These are phyloP conservation scores for Oxytorus armatus DNA, from an alignment of 2,888 invertebrate genomes.

Conservation along the genomic window DNA sequence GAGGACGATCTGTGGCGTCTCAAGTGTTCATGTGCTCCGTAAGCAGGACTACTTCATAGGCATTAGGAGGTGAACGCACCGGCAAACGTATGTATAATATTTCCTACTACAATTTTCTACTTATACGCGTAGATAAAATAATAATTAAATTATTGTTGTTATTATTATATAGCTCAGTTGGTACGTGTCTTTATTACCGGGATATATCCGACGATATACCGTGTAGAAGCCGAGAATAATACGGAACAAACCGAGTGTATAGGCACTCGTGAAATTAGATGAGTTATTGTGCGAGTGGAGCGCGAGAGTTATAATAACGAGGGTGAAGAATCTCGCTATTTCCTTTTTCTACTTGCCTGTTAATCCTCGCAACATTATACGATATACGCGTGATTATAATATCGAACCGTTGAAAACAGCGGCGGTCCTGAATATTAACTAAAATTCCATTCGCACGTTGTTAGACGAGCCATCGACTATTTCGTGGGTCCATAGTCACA, in stretches of 20 bases:
- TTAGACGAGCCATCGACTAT: not conserved
- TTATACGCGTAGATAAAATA: not conserved
- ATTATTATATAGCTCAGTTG: no score
- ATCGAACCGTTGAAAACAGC: slow-evolving; percentile 17
- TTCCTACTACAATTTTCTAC: slow-evolving; percentile 1
- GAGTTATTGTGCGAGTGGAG: slow-evolving; percentile 52
- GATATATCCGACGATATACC: not conserved
- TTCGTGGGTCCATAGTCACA: not conserved
- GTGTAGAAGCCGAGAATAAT: not conserved
- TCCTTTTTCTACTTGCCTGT: slow-evolving; percentile 17
- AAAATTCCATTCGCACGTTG: slow-evolving; percentile 25
- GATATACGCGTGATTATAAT: slow-evolving; percentile 20
- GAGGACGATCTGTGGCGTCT: slow-evolving; percentile 59
- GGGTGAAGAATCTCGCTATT: slow-evolving; percentile 51
- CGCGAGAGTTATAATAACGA: slow-evolving; percentile 50
- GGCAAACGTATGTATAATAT: slow-evolving; percentile 68
- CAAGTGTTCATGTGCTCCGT: slow-evolving; percentile 73
- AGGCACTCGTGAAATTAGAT: slow-evolving; percentile 46
- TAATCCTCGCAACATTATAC: slow-evolving; percentile 7
- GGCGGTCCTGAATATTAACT: not conserved
- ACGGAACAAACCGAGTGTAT: not conserved
- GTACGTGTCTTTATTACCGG: no score
- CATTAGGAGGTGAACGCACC: slow-evolving; percentile 73
- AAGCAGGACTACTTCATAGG: slow-evolving; percentile 72
- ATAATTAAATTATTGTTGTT: slow-evolving; percentile 1